Base-by-base conservation (phyloP, 2,797 vertebrate genomes). In the Alectoris magna region DNA sequence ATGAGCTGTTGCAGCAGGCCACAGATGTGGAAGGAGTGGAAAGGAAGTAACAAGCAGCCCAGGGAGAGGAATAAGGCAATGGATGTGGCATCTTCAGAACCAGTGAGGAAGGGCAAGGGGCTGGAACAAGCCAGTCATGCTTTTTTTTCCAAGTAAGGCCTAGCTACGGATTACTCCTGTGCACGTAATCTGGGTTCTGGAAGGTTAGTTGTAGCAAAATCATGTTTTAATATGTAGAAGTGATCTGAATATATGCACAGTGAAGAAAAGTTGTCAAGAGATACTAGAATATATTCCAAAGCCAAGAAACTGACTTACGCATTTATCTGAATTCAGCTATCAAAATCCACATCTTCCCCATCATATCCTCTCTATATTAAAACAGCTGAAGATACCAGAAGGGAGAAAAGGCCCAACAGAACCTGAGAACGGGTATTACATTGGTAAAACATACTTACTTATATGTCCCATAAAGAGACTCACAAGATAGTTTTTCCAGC, bases 361-460 rank as follows among this genome's bases (percentile, higher is more conserved):
- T 26, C 29, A n/a, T 34, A 70, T 29, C 9, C 11, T 8, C 62
- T 60, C 59, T 68, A 9, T 1, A 58, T 31, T 38, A 60, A 60
- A 79, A 46, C 34, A 71, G 6, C 12, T n/a, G 62, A 92, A 85
- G 72, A 58, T 34, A 60, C 21, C 34, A 34, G 62, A 58, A 51
- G 14, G 27, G 23, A 10, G 62, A 44, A 72, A 76, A 11, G 16
- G 63, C 62, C 27, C 14, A 63, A 21, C 4, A 80, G 41, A 80
- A 93, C 69, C 43, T 59, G 62, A 56, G 82, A 89, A 93, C 48
- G 41, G 29, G 24, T 39, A 46, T 86, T 82, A 74, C 38, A 36
- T 5, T 66, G 29, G 13, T 15, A 84, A 44, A 55, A 91, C 10
- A 10, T 51, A 84, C 41, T 80, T 48, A 71, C 26, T 90, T 29